phyloP scores from a whole-genome alignment of 2,113 vertebrate genomes.

The Acanthisitta chloris region DNA sequence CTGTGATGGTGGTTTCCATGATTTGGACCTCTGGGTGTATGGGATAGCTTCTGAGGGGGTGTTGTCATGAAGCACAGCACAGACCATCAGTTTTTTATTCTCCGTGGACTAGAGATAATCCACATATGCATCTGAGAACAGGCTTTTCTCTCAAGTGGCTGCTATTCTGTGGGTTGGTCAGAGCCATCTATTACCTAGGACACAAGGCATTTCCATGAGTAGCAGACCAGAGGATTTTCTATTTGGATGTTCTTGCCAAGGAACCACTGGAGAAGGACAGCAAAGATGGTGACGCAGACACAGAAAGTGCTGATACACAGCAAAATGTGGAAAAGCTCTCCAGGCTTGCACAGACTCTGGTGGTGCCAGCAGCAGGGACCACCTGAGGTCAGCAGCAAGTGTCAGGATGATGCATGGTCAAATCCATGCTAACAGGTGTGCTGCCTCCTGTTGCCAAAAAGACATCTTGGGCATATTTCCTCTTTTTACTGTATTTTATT shows the following conservation, averaged over 20 bases:
- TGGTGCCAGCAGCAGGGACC: neutral
- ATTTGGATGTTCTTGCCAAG: neutral
- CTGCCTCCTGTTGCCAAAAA: neutral
- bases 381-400: neutral
- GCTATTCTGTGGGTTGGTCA: neutral
- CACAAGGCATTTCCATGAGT: rapidly evolving
- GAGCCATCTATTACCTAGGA: neutral
- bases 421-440: neutral
- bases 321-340: neutral
- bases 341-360: neutral
- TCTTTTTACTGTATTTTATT: neutral
- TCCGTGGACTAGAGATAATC: neutral
- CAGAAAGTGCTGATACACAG: neutral
- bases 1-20: neutral
- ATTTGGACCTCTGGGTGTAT: neutral
- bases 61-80: rapidly evolving
- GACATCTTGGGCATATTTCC: neutral
- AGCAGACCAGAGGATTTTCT: neutral
- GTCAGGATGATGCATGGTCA: neutral
- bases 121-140: neutral
- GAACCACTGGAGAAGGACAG: neutral
- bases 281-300: neutral
- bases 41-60: neutral
- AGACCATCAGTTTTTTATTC: neutral
- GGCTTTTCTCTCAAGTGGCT: neutral